These are phyloP conservation scores for Drosophila eohydei DNA, from an alignment of 2,888 invertebrate species.

Conservation along the genomic window DNA sequence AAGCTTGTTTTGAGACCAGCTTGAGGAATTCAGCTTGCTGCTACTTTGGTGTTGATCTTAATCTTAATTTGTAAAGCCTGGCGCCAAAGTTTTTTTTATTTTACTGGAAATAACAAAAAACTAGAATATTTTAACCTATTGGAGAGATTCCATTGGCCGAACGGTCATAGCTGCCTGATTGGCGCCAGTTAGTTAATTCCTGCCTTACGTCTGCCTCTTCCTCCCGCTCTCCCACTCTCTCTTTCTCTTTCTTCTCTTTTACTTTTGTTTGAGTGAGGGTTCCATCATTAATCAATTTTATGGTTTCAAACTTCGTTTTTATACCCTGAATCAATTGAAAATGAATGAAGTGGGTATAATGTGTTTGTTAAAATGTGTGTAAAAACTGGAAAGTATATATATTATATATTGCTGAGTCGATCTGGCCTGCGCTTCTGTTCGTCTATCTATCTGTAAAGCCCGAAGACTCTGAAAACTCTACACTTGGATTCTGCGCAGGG, in stretches of 20 bases:
- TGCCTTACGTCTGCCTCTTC: background rate
- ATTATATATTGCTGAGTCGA: background rate
- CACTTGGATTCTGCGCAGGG: background rate
- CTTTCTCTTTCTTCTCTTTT: background rate
- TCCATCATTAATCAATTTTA: constrained; percentile 67
- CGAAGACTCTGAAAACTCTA: background rate
- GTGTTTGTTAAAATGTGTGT: background rate
- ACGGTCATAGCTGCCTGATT: constrained; percentile 41
- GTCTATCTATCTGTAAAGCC: background rate
- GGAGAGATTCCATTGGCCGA: constrained; percentile 47
- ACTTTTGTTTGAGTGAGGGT: background rate
- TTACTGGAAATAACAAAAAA: constrained; percentile 51
- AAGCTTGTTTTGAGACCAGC: constrained; percentile 33
- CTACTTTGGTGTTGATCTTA: constrained; percentile 69
- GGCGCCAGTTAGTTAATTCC: constrained; percentile 31
- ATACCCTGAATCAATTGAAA: constrained; percentile 1
- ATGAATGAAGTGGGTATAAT: constrained; percentile 3
- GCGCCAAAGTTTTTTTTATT: constrained; percentile 62
- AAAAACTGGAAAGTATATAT: background rate
- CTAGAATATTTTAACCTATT: constrained; percentile 54
- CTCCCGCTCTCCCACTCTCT: background rate
- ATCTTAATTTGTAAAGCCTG: constrained; percentile 74
- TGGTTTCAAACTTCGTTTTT: constrained; percentile 36
- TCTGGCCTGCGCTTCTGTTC: background rate
- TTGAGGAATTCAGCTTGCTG: constrained; percentile 54